phyloP scores from a whole-genome alignment of 2,888 invertebrate species.

The Cantharis rufa region DNA sequence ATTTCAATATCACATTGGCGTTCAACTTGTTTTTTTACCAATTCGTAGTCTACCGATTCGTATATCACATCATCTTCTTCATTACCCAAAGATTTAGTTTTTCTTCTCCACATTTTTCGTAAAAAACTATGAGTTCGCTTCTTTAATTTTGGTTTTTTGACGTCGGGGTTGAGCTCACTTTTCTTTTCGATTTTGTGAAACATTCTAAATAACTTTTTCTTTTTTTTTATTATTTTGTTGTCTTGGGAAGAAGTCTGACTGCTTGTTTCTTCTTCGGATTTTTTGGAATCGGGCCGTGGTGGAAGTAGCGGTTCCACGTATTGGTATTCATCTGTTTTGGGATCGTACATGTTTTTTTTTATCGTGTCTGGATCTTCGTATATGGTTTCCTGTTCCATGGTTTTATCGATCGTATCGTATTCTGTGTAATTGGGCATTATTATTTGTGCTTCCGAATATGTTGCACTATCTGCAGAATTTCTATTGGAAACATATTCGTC shows the following conservation, averaged over 20 bases:
- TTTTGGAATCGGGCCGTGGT: slow-evolving; percentile 26
- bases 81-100: slow-evolving; percentile 25
- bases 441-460: background rate
- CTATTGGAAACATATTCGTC: slow-evolving; percentile 19
- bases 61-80: slow-evolving; percentile 39
- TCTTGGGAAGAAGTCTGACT: slow-evolving; percentile 12
- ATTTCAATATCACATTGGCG: slow-evolving; percentile 38
- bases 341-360: background rate
- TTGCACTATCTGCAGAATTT: background rate
- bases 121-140: slow-evolving; percentile 43
- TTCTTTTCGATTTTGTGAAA: slow-evolving; percentile 8
- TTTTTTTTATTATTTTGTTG: background rate
- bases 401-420: slow-evolving; percentile 11
- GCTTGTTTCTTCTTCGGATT: slow-evolving; percentile 23
- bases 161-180: background rate
- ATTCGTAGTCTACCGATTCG: slow-evolving; percentile 35
- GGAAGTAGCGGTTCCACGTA: slow-evolving; percentile 25
- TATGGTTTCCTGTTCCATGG: slow-evolving; percentile 10
- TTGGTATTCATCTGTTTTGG: background rate
- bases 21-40: slow-evolving; percentile 21
- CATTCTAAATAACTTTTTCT: slow-evolving; percentile 5
- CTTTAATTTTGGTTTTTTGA: slow-evolving; percentile 24
- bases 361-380: slow-evolving; percentile 25
- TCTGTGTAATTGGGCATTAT: background rate
- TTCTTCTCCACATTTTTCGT: slow-evolving; percentile 40